phyloP scores from a whole-genome alignment of 2,797 vertebrate species.

The Spheniscus humboldti region DNA sequence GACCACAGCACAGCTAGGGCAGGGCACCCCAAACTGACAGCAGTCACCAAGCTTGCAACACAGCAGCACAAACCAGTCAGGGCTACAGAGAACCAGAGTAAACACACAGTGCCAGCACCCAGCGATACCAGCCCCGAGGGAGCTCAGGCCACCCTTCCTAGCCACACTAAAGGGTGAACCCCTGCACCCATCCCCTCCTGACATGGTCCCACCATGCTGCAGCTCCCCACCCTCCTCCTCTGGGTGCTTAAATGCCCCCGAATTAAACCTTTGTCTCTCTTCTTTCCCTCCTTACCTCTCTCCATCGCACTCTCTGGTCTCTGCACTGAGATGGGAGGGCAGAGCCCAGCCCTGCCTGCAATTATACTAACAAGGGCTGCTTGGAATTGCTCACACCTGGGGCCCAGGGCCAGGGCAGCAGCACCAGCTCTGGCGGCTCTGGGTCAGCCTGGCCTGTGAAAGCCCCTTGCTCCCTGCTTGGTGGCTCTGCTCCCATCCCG shows the following conservation, averaged over 20 bases:
- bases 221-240: neutral
- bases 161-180: fast-evolving
- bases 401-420: neutral
- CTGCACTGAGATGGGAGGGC: neutral
- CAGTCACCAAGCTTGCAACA: no score
- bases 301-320: fast-evolving
- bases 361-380: neutral
- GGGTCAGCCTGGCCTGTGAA: neutral
- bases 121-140: fast-evolving
- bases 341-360: neutral
- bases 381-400: neutral
- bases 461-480: neutral
- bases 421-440: neutral
- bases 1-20: neutral
- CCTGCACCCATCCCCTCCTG: neutral
- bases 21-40: neutral
- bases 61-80: neutral
- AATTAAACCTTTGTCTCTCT: neutral
- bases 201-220: fast-evolving
- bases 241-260: fast-evolving
- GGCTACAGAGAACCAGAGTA: neutral
- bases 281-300: neutral
- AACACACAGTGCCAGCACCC: fast-evolving
- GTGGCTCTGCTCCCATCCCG: neutral
- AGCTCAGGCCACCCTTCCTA: neutral